Conservation (phyloP, 2,113 vertebrate species). For the Corydoras maculifer region DNA sequence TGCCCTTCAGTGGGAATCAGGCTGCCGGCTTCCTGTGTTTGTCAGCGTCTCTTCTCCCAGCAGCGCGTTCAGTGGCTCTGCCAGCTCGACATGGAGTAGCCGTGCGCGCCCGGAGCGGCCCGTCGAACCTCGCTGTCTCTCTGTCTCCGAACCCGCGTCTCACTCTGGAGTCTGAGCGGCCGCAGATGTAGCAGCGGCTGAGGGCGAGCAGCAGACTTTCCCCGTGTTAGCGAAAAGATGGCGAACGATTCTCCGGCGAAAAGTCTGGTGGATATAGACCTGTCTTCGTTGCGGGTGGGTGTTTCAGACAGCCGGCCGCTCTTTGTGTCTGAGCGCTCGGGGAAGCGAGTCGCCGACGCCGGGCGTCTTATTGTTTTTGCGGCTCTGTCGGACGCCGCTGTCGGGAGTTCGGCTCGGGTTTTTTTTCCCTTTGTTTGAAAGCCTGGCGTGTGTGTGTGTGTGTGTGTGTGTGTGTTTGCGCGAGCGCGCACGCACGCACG, state of each 20-base stretch:
- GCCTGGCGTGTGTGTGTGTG: slow-evolving; percentile 41
- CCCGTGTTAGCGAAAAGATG: slow-evolving; percentile 70
- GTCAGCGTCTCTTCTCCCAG: background rate
- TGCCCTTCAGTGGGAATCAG: slow-evolving; percentile 41
- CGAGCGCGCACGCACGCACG: too few relatives aligned
- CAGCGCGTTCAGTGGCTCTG: slow-evolving; percentile 33
- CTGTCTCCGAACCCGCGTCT: background rate
- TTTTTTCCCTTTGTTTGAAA: slow-evolving; percentile 58
- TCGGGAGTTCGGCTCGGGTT: slow-evolving; percentile 24
- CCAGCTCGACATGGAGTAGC: slow-evolving; percentile 70
- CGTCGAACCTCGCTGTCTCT: background rate
- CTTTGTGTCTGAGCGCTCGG: background rate
- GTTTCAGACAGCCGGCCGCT: slow-evolving; percentile 12
- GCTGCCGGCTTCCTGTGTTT: slow-evolving; percentile 48
- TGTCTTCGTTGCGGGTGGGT: slow-evolving; percentile 86
- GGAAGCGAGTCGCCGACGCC: background rate
- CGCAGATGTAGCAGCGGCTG: slow-evolving; percentile 46
- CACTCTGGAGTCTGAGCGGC: slow-evolving; percentile 23
- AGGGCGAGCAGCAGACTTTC: slow-evolving; percentile 47
- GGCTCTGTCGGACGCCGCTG: background rate
- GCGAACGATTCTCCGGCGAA: slow-evolving; percentile 95
- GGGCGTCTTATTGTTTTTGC: background rate
- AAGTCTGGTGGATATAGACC: slow-evolving; percentile 92
- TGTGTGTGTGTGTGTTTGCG: background rate
- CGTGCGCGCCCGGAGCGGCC: slow-evolving; percentile 21